Evolutionary conservation across 92 coral and sea anemone genomes (phyloP), one percentile per base, ranked within the genome.

Genomic region (Hydrozoanthus gracilis): DNA sequence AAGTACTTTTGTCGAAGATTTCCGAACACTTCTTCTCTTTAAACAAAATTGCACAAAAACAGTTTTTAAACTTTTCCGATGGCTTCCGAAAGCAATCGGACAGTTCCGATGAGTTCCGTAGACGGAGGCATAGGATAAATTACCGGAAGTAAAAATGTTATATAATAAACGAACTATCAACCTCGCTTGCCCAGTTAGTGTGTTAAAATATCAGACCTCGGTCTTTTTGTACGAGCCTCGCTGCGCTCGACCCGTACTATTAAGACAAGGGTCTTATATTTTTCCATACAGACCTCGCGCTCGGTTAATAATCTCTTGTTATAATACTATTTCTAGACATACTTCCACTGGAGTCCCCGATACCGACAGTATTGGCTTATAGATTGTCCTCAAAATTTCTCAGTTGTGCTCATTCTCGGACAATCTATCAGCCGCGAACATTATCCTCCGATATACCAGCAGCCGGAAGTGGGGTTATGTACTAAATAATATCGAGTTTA

Each of bases 341-440:
- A 61, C 67, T 61, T 10, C 67, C 67, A 61, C 67, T 67, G 73
- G 44, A 67, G 73, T 17, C 73, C 46, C 73, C 73, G 3, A 67
- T 67, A 67, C 73, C 73, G 45, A 67, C 44, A 16, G 18, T 67
- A n/a, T 54, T 54, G 60, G n/a, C n/a, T n/a, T n/a, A n/a, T n/a
- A n/a, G n/a, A n/a, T n/a, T n/a, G n/a, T n/a, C n/a, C n/a, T n/a
- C n/a, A n/a, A n/a, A n/a, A n/a, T n/a, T n/a, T n/a, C n/a, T n/a
- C n/a, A n/a, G 39, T 27, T 27, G 39, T 27, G 39, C 2, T 27
- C 39, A 27, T 27, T 27, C 39, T 27, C 39, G 39, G 39, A 27
- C 39, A 13, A 54, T 7, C 61, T 69, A 69, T 69, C 13, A 27
- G 74, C 39, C 0, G 39, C 10, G 74, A 69, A 69, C 74, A 67